Base-by-base conservation (phyloP, 2,888 invertebrate genomes). In the Epinotia bilunana region DNA sequence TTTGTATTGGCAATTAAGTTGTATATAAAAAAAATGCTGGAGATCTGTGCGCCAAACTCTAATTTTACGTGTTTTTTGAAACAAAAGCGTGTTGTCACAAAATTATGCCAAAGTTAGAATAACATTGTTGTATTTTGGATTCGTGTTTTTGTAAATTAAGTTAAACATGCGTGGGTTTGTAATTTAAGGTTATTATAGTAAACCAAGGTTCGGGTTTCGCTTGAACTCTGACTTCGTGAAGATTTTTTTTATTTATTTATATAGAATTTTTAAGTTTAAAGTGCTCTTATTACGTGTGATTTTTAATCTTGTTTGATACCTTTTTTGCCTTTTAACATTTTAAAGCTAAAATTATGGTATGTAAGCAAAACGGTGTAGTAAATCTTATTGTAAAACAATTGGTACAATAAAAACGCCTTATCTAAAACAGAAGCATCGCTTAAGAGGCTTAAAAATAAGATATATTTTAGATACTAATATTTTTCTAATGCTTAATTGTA, bases 51-150 rank as follows among this genome's bases (percentile, higher is more conserved):
- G 46, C 49, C 39, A 43, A 75, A 71, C 60, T 61, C 57, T 62
- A 71, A 43, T 65, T 60, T 39, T 61, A 69, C 63, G 20, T 58
- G 53, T 64, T 60, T 64, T 57, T 58, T 65, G 49, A 58, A 74
- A 65, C 64, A 61, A 71, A 76, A 84, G 83, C 82, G 84, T 85
- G 89, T 86, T 86, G 89, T 90, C 90, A 90, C 89, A 90, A 90
- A 87, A 83, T 83, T 88, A 90, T 88, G 88, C 92, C 91, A 91
- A 92, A 92, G 91, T 86, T 91, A 91, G 88, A 80, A 84, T 76
- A 76, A 70, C 73, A 73, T 76, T 76, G 73, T 69, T 76, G 55
- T 73, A 76, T 72, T 78, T 76, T 76, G 76, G 72, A 58, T 69
- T 77, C 74, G 70, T 73, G 68, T 73, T 73, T 76, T 60, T 76